phyloP scores from a whole-genome alignment of 1,140 invertebrate genomes.

The Sitophilus oryzae region DNA sequence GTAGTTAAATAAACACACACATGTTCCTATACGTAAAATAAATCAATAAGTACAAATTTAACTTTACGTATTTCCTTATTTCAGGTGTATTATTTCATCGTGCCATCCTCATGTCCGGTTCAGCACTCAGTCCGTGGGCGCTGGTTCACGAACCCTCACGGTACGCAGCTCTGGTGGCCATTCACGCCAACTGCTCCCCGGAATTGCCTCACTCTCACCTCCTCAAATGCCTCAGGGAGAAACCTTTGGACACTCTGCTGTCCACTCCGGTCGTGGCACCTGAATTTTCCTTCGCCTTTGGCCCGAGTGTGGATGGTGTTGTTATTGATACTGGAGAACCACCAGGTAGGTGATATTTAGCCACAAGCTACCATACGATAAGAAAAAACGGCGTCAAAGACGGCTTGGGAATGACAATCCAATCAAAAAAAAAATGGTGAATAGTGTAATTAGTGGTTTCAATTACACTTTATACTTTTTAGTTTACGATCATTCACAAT shows the following conservation, averaged over 20 bases:
- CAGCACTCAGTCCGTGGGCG: constrained; percentile 89
- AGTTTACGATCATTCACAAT: too few species aligned
- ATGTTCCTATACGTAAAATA: too few species aligned
- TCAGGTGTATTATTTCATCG: constrained; percentile 85
- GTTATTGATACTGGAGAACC: constrained; percentile 70
- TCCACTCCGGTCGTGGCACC: constrained; percentile 71
- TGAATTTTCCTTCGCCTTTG: constrained; percentile 81
- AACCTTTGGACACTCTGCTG: constrained; percentile 65
- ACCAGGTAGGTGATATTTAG: constrained; percentile 43
- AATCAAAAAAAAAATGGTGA: too few species aligned
- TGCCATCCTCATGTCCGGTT: constrained; percentile 91
- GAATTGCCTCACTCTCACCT: constrained; percentile 65
- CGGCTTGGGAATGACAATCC: too few species aligned
- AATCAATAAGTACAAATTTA: too few species aligned
- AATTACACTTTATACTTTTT: too few species aligned
- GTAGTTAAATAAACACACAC: too few species aligned
- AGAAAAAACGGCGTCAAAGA: too few species aligned
- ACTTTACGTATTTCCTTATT: constrained; percentile 37
- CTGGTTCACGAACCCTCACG: constrained; percentile 79
- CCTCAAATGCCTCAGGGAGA: constrained; percentile 76
- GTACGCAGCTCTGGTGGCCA: constrained; percentile 80
- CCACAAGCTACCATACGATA: not conserved
- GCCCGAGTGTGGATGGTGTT: constrained; percentile 86
- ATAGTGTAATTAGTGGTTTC: too few species aligned
- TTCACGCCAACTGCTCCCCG: constrained; percentile 79